Percentiles rank a stretch among this genome's conserved stretches.
Conservation (phyloP, 2,113 vertebrate genomes). For the Scartelaos histophorus region DNA sequence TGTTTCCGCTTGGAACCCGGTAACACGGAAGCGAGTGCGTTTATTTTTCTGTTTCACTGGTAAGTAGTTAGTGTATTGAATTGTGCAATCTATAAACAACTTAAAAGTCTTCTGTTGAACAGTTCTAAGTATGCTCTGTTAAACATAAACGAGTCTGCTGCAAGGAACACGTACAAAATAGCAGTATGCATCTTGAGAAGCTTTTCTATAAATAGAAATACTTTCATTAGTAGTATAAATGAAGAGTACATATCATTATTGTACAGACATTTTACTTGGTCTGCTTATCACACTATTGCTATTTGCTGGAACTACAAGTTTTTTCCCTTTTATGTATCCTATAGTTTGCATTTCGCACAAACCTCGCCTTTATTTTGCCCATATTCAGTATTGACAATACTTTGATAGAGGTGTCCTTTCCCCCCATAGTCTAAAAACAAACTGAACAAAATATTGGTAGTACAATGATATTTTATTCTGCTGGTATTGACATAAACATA, state of each 20-base stretch:
- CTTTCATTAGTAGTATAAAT: no score
- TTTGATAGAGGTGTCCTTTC: no score
- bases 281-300: no score
- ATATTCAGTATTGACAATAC: background rate
- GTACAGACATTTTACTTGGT: no score
- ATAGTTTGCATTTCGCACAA: background rate
- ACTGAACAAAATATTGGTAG: no score
- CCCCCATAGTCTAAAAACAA: no score
- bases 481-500: no score
- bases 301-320: background rate
- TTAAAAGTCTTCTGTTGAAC: background rate
- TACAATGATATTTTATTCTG: no score
- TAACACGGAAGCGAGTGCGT: background rate
- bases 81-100: background rate
- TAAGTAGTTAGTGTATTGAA: background rate
- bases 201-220: no score
- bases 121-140: background rate
- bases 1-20: background rate
- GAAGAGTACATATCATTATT: no score
- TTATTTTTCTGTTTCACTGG: background rate
- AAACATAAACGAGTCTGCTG: no score
- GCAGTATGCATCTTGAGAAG: background rate
- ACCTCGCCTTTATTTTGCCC: background rate
- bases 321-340: background rate
- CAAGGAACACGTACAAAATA: background rate